Evolutionary conservation across 2,113 vertebrate genomes (phyloP).

Genomic region (Neodon shergylaensis): DNA sequence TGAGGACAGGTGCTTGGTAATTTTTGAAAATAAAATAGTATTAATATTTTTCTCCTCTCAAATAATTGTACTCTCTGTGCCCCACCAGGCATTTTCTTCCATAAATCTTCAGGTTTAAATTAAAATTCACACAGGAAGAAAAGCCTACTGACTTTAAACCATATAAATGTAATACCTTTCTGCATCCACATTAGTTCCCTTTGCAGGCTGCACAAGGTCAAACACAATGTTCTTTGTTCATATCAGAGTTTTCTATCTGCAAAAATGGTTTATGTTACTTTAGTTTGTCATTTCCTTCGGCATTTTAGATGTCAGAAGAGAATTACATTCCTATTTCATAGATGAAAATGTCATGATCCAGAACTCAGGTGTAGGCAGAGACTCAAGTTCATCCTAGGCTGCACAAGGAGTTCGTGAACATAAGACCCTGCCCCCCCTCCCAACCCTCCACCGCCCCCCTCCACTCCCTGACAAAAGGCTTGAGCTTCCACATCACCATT

Average conservation of each 20-base stretch:
- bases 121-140: slow-evolving; percentile 65
- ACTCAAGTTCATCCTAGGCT: not conserved
- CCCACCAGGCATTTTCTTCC: slow-evolving; percentile 56
- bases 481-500: not conserved
- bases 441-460: too few species aligned
- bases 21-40: not conserved
- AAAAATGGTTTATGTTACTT: slow-evolving; percentile 27
- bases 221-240: not conserved
- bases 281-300: not conserved
- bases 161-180: slow-evolving; percentile 70
- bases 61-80: slow-evolving; percentile 46
- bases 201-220: not conserved
- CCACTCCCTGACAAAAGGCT: not conserved
- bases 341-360: not conserved
- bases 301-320: slow-evolving; percentile 20
- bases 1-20: not conserved
- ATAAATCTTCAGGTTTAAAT: slow-evolving; percentile 67
- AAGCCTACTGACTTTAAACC: slow-evolving; percentile 66
- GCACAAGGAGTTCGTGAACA: not conserved
- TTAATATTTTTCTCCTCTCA: slow-evolving; percentile 39
- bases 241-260: not conserved
- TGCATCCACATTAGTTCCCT: slow-evolving; percentile 42
- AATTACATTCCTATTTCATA: slow-evolving; percentile 35
- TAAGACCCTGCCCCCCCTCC: not conserved
- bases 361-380: not conserved